Base-by-base conservation (phyloP, 1,140 invertebrate species). In the Scaptomyza hsui region DNA sequence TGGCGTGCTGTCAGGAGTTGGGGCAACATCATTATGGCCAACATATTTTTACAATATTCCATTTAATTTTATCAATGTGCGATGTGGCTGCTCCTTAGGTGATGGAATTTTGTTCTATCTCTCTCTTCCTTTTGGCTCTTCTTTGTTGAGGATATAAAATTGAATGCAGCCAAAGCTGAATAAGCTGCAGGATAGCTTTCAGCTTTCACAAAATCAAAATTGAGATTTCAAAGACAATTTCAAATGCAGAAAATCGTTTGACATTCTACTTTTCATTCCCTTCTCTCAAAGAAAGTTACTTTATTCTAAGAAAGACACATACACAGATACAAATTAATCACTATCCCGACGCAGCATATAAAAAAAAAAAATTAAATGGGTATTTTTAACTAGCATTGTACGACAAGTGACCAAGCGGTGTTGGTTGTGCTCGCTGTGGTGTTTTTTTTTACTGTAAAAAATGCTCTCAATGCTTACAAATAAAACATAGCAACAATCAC, bases 41-140 rank as follows among this genome's bases (percentile, higher is more conserved):
- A 79, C 81, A 86, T 86, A 86, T 88, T 86, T 85, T 71, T 88
- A 77, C 78, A 77, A 74, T 86, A 86, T 85, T 88, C 77, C 77
- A 88, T 85, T 85, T 88, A 78, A 85, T 88, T 86, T 81, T 68
- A 63, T 86, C 78, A 77, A 72, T 73, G 69, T 73, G 78, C 47
- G 39, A 26, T 37, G 26, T 29, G 26, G 57, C 37, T 29, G 37
- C 42, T 26, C 45, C 41, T 56, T 47, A 67, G 61, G 60, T 63
- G 45, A 52, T 41, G 51, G 56, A 41, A 41, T 56, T 19, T 29
- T 1, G 0, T 29, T 37, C 35, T 47, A 42, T 16, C 41, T 55
- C 2, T 26, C 52, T 26, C 2, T 15, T 55, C 18, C 7, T 16
- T 7, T 15, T 9, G 16, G 7, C 2, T 6, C 12, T 18, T 42